Evolutionary conservation across 2,888 invertebrate species (phyloP).

Genomic region (Adelphocoris suturalis): DNA sequence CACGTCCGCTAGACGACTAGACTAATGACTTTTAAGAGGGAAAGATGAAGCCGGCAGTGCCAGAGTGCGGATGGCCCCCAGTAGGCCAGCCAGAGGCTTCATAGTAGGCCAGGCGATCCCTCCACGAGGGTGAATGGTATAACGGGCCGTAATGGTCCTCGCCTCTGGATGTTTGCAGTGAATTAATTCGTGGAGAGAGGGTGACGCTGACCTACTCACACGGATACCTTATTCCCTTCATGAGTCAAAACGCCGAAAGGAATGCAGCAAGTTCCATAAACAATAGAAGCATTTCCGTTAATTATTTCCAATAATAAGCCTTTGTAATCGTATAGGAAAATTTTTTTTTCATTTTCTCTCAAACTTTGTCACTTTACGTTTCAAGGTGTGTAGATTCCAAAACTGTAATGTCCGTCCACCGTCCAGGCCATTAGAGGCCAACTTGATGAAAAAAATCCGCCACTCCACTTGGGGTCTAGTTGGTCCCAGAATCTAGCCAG

Average conservation of each 20-base stretch:
- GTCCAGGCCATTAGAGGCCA: no score
- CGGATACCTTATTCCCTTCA: conserved; percentile 53
- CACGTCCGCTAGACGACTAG: neutral
- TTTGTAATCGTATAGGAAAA: no score
- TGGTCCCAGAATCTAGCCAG: no score
- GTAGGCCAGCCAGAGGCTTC: conserved; percentile 12
- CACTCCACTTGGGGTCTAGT: no score
- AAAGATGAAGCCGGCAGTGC: neutral
- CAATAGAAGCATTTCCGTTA: no score
- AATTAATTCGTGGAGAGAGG: conserved; percentile 54
- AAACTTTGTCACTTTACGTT: no score
- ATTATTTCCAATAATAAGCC: no score
- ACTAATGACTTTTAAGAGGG: neutral
- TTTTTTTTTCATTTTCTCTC: no score
- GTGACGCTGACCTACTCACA: conserved; percentile 63
- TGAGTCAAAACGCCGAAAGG: neutral
- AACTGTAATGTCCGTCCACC: no score
- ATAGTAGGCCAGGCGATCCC: conserved; percentile 10
- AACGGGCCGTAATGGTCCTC: conserved; percentile 60
- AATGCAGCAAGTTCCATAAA: no score
- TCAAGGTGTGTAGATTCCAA: no score
- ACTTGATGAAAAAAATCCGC: no score
- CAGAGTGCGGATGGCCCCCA: neutral
- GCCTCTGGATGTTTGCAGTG: conserved; percentile 57
- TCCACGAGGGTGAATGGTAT: conserved; percentile 51